phyloP scores from a whole-genome alignment of 2,888 invertebrate species.

The Cataglyphis altisquamis region DNA sequence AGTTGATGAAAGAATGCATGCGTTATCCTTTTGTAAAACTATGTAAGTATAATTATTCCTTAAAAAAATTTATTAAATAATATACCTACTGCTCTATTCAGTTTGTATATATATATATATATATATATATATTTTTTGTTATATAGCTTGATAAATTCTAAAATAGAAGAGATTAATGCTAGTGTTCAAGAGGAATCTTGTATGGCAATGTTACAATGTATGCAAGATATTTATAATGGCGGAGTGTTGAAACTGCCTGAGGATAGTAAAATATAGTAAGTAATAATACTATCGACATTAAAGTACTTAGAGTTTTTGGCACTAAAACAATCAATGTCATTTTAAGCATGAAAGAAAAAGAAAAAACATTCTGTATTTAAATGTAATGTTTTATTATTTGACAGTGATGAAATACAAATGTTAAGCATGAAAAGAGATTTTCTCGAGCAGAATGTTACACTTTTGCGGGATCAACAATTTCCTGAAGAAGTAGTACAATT shows the following conservation, averaged over 20 bases:
- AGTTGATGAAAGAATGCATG: conserved; percentile 72
- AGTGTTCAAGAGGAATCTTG: conserved; percentile 55
- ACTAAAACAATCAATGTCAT: not conserved
- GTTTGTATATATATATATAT: not conserved
- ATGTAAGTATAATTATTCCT: conserved; percentile 66
- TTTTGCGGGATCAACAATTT: conserved; percentile 77
- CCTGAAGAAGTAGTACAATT: conserved; percentile 74
- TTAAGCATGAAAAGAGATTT: conserved; percentile 78
- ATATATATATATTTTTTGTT: not conserved
- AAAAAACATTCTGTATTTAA: not conserved
- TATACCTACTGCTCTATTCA: not conserved
- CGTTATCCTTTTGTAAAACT: conserved; percentile 74
- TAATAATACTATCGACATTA: not conserved
- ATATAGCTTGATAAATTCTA: conserved; percentile 65
- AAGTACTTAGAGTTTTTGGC: not conserved
- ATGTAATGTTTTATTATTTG: conserved; percentile 33
- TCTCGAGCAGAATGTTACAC: conserved; percentile 78
- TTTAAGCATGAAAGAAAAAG: not conserved
- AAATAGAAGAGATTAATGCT: conserved; percentile 59
- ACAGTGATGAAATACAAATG: conserved; percentile 78
- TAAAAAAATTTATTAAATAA: not conserved
- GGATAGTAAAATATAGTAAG: conserved; percentile 60
- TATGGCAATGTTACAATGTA: conserved; percentile 61
- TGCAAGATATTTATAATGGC: conserved; percentile 66
- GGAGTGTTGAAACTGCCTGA: conserved; percentile 66